Base-by-base conservation (phyloP, 2,113 vertebrate genomes). In the Potamarius usumacintae region DNA sequence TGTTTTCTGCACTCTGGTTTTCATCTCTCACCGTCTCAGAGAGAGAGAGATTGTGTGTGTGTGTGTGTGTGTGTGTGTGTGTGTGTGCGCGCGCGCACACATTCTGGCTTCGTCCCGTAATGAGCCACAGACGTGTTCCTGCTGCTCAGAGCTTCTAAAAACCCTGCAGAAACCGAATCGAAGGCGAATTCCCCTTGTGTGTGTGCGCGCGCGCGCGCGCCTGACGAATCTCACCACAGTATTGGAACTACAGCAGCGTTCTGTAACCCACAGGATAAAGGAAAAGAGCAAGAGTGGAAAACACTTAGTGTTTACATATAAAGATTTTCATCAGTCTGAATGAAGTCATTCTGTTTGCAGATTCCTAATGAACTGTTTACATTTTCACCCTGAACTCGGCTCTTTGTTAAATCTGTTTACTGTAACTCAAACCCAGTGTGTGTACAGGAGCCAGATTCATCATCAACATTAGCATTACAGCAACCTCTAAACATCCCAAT, bases 51-150 rank as follows among this genome's bases (percentile, higher is more conserved):
- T 5, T 22, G n/a, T 8, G 86, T 22, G 88, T 69, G 85, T 77
- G 84, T 67, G 12, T 85, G 78, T 86, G 81, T 76, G 48, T 25
- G 74, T 77, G 48, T n/a, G 69, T 55, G 71, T 76, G 82, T 34
- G 83, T 22, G 74, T 62, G 17, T n/a, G 60, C 7, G 86, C 15
- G 88, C 69, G 85, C 22, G 69, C 58, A 6, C 84, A 62, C 76
- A 58, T 63, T 60, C n/a, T 84, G 82, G 63, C 79, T 60, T 57
- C 77, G n/a, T 63, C 15, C 10, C 30, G 2, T 89, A 90, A 87
- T 65, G 27, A 87, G 87, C 55, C 7, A n/a, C 85, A 88, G 89
- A 87, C 83, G 52, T 79, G 48, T 87, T 87, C 83, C 85, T 87
- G 83, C 25, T 27, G 52, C n/a, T 65, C 69, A 42, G 55, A 50